Percentiles rank a stretch among this genome's conserved stretches.
Evolutionary conservation across 2,113 vertebrate species (phyloP).

Genomic region (Gnathonemus echidnorhynchus): DNA sequence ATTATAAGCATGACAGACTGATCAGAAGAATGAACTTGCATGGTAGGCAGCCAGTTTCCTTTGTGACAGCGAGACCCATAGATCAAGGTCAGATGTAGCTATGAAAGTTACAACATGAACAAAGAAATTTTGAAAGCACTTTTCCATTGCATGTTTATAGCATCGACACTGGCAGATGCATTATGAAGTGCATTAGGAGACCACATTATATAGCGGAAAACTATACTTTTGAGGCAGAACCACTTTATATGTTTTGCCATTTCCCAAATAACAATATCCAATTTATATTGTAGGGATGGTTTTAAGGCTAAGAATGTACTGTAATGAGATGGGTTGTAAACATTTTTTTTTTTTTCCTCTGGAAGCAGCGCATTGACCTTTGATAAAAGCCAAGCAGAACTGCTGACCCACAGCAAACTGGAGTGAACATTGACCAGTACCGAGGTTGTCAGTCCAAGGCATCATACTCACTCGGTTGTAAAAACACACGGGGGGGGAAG

Average conservation of each 20-base stretch:
- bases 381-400: constrained; percentile 27
- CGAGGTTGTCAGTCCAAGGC: constrained; percentile 38
- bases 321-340: constrained; percentile 18
- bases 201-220: background rate
- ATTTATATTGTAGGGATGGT: background rate
- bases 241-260: background rate
- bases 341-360: background rate
- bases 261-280: background rate
- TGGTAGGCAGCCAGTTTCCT: background rate
- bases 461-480: constrained; percentile 34
- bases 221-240: background rate
- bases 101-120: background rate
- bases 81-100: background rate
- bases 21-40: background rate
- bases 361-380: constrained; percentile 17
- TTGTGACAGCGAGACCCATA: background rate
- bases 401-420: constrained; percentile 36
- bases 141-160: background rate
- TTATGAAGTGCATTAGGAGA: background rate
- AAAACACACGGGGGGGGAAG: constrained; percentile 34
- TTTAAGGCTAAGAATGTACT: background rate
- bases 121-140: background rate
- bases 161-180: background rate
- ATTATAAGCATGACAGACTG: background rate
- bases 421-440: constrained; percentile 27